A percentile compares a stretch with the other conserved stretches of the same genome.
Conservation (phyloP, 2,113 vertebrate species). For the Salminus brasiliensis region DNA sequence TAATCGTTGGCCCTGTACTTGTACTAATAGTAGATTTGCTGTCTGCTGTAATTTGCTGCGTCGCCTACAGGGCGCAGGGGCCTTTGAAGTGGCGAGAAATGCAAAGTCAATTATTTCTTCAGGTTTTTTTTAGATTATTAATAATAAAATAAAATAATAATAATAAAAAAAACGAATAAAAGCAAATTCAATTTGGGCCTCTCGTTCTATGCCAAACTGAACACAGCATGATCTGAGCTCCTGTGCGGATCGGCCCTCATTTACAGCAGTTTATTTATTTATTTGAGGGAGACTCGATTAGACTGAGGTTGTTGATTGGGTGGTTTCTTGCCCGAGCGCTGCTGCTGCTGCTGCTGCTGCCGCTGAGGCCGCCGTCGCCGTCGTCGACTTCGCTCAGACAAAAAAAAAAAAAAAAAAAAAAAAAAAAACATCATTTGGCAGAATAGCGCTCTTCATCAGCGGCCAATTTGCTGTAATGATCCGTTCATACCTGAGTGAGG, state of each 20-base stretch:
- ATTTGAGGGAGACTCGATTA: constrained; percentile 67
- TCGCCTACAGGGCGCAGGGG: constrained; percentile 69
- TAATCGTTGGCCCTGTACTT: constrained; percentile 67
- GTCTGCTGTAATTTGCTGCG: constrained; percentile 74
- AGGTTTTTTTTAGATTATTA: constrained; percentile 58
- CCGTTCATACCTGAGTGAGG: constrained; percentile 65
- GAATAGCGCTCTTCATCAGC: constrained; percentile 71
- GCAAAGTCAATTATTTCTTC: constrained; percentile 77
- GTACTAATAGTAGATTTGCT: constrained; percentile 71
- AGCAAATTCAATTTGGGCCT: constrained; percentile 71
- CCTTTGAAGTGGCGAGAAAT: constrained; percentile 78
- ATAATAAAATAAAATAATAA: too few species aligned
- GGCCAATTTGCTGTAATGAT: constrained; percentile 66
- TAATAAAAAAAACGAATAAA: too few species aligned
- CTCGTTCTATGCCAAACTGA: constrained; percentile 70
- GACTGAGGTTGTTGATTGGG: constrained; percentile 69
- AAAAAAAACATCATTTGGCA: constrained; percentile 73
- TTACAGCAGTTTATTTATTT: constrained; percentile 52
- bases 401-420: constrained; percentile 50
- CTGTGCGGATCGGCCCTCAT: background rate
- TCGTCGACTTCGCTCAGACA: constrained; percentile 30
- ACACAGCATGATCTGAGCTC: constrained; percentile 63
- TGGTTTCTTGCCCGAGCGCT: constrained; percentile 69
- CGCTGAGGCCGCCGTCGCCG: too few species aligned
- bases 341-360: constrained; percentile 52